Evolutionary conservation across 1,140 invertebrate species (phyloP).

Genomic region (Littorina saxatilis): DNA sequence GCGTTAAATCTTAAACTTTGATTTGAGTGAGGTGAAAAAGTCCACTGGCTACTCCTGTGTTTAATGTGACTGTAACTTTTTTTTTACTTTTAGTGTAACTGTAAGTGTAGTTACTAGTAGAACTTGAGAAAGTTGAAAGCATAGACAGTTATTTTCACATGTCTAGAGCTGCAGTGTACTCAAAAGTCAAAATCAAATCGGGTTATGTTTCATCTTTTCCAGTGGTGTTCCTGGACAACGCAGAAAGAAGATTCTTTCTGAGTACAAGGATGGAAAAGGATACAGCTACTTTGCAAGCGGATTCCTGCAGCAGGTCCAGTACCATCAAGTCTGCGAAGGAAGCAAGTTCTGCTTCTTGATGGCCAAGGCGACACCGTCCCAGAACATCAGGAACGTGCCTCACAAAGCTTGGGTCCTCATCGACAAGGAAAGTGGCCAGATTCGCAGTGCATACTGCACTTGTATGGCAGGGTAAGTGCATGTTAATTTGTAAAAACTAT

Average conservation of each 20-base stretch:
- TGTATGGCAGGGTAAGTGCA: slow-evolving; percentile 33
- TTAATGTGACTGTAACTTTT: background rate
- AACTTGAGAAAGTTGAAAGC: background rate
- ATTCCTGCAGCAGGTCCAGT: slow-evolving; percentile 37
- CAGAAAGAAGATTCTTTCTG: background rate
- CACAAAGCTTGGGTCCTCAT: slow-evolving; percentile 41
- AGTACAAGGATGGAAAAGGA: slow-evolving; percentile 46
- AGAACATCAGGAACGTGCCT: slow-evolving; percentile 24
- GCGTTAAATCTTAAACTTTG: no score
- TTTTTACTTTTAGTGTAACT: background rate
- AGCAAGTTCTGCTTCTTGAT: slow-evolving; percentile 40
- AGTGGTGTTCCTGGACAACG: background rate
- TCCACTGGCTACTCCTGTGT: background rate
- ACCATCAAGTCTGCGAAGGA: slow-evolving; percentile 20
- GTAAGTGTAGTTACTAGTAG: background rate
- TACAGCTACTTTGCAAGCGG: slow-evolving; percentile 38
- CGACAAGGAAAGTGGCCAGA: slow-evolving; percentile 28
- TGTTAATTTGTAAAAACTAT: background rate
- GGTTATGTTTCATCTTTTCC: background rate
- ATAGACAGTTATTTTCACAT: background rate
- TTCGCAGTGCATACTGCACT: slow-evolving; percentile 29
- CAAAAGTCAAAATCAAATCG: background rate
- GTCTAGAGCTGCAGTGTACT: background rate
- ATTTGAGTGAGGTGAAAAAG: background rate
- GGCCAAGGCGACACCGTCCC: slow-evolving; percentile 37